Conservation (phyloP, 2,797 vertebrate genomes). For the Gadopsis marmoratus region DNA sequence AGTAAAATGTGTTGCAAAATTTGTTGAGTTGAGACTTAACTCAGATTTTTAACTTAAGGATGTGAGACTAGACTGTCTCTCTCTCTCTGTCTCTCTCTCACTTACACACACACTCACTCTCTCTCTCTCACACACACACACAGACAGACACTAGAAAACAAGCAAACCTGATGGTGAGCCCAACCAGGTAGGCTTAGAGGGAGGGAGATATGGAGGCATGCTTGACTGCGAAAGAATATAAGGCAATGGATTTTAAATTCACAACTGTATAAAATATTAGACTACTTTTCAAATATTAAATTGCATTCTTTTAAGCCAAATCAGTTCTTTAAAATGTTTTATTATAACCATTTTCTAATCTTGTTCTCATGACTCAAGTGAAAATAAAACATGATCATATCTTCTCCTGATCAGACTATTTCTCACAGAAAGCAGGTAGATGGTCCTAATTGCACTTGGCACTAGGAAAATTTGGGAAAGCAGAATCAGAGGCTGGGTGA, state of each 20-base stretch:
- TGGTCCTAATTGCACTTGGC: neutral
- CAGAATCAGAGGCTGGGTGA: conserved; percentile 8
- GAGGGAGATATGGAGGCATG: conserved; percentile 18
- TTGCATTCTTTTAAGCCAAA: neutral
- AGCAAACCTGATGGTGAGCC: conserved; percentile 32
- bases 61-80: neutral
- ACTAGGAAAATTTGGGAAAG: conserved; percentile 15
- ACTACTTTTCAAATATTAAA: neutral
- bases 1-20: neutral
- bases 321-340: neutral
- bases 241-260: conserved; percentile 12
- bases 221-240: conserved; percentile 16
- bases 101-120: neutral
- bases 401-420: conserved; percentile 8
- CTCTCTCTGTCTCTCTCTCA: neutral
- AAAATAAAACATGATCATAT: neutral
- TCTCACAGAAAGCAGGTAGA: conserved; percentile 4
- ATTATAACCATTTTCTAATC: neutral
- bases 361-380: neutral
- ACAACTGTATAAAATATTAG: neutral
- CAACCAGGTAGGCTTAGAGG: conserved; percentile 47
- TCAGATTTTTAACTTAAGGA: neutral
- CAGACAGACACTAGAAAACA: neutral
- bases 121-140: neutral
- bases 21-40: neutral